Conservation (phyloP, 2,797 vertebrate species). For the Sus cebifrons region DNA sequence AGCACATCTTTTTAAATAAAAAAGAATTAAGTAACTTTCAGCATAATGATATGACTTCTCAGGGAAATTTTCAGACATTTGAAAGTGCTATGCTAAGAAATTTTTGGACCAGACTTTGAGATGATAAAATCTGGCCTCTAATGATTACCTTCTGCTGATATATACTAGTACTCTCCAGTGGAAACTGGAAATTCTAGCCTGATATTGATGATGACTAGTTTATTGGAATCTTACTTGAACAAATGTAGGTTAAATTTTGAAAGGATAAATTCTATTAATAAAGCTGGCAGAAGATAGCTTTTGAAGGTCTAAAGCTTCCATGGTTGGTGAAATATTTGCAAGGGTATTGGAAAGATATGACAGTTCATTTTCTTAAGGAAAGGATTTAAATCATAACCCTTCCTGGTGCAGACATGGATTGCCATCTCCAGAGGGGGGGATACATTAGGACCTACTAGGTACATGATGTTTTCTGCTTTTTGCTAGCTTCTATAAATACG, state of each 20-base stretch:
- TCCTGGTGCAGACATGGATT: conserved; percentile 35
- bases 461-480: conserved; percentile 37
- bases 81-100: conserved; percentile 49
- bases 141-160: conserved; percentile 62
- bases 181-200: conserved; percentile 64
- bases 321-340: conserved; percentile 62
- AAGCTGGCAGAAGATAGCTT: conserved; percentile 77
- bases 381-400: conserved; percentile 68
- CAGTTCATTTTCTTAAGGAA: conserved; percentile 75
- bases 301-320: conserved; percentile 68
- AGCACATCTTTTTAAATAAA: conserved; percentile 15
- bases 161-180: conserved; percentile 9
- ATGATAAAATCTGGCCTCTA: conserved; percentile 60
- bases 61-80: conserved; percentile 27
- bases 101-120: conserved; percentile 62
- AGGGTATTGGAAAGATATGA: conserved; percentile 66
- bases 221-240: conserved; percentile 42
- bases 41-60: conserved; percentile 54
- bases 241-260: conserved; percentile 70
- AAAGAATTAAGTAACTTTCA: conserved; percentile 57
- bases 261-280: conserved; percentile 54
- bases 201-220: conserved; percentile 48
- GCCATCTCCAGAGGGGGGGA: conserved; percentile 54
- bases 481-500: conserved; percentile 42
- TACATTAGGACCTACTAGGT: conserved; percentile 67